phyloP scores from a whole-genome alignment of 2,888 invertebrate genomes.

The Papilio gigon region DNA sequence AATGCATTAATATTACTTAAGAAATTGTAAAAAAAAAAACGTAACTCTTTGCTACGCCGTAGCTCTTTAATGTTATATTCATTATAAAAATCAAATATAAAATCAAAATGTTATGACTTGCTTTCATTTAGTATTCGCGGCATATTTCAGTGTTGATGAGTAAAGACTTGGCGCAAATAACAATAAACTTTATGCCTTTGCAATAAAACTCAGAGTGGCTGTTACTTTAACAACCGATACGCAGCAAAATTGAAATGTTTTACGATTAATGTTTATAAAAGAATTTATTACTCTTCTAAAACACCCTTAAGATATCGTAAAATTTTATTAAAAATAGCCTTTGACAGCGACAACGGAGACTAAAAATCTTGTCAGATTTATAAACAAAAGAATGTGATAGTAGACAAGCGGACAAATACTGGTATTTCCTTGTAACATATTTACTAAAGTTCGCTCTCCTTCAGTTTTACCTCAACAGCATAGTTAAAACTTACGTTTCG shows the following conservation, averaged over 20 bases:
- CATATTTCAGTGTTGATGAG: constrained; percentile 46
- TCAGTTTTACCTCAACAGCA: too few species aligned
- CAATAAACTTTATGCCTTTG: constrained; percentile 60
- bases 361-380: neutral
- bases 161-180: constrained; percentile 51
- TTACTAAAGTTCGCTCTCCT: too few species aligned
- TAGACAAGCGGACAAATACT: neutral
- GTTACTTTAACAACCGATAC: constrained; percentile 58
- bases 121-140: constrained; percentile 54
- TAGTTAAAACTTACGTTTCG: too few species aligned
- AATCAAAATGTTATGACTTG: constrained; percentile 48
- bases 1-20: neutral
- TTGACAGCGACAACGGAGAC: neutral
- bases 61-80: too few species aligned
- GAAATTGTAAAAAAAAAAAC: neutral
- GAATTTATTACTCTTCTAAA: constrained; percentile 3
- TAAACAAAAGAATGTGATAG: neutral
- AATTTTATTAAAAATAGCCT: neutral
- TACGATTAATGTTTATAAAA: constrained; percentile 40
- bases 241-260: constrained; percentile 47
- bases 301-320: constrained; percentile 12
- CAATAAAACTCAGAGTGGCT: constrained; percentile 61
- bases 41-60: neutral
- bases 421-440: too few species aligned
- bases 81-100: too few species aligned